Base-by-base conservation (phyloP, 2,113 vertebrate species). In the Antechinus flavipes region DNA sequence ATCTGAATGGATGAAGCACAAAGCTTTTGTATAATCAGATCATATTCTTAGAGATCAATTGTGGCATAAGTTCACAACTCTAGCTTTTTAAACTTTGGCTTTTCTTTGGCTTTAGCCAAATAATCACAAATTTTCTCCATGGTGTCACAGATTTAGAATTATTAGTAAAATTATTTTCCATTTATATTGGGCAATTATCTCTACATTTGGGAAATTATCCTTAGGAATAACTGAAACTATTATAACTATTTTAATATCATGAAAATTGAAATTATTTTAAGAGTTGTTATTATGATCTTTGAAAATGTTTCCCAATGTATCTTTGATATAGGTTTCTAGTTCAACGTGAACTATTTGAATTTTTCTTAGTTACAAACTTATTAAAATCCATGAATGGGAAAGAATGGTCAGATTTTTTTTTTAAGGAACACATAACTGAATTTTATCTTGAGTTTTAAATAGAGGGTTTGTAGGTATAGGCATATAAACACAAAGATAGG, bases 161-260 rank as follows among this genome's bases (percentile, higher is more conserved):
- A 92, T 11, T 61, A 89, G n/a, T 42, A 94, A 97, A 96, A 94
- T 54, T 26, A 14, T 89, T 95, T 97, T 95, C 94, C 61, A 96
- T 96, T 97, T 97, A 96, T 95, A 54, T 9, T 90, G 61, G 56
- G 30, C 93, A 97, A 96, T 96, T 98, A 93, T 94, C 96, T 93
- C 95, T 19, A 96, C 96, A 98, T 98, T 92, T 52, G 47, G n/a
- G 49, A 97, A 97, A 98, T 96, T 98, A 92, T 96, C 98, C 97
- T 96, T 52, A 92, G 91, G 91, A 93, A 98, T 97, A 98, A 98
- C 94, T 16, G 46, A 94, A 97, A 97, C 16, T 42, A 49, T 16
- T 97, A 53, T 95, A 97, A 56, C 96, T 98, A 94, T 97, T 97
- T 49, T 97, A 98, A 98, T 97, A 93, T 96, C 97, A 97, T 98